phyloP scores from a whole-genome alignment of 2,113 vertebrate genomes.

The Sylvilagus bachmani region DNA sequence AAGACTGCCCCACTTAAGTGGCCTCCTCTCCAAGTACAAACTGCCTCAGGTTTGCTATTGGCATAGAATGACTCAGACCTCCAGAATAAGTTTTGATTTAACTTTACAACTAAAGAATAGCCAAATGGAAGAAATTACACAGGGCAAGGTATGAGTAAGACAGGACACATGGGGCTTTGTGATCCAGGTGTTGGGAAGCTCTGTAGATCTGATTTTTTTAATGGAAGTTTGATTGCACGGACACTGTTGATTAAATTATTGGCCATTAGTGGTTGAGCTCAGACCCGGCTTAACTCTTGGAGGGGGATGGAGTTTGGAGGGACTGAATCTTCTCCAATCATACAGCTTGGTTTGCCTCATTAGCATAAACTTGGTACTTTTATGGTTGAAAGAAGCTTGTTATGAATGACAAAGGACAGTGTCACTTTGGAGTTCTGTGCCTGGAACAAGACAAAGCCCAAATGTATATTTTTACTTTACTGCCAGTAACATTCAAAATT shows the following conservation, averaged over 20 bases:
- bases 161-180: neutral
- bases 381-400: neutral
- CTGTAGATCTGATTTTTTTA: neutral
- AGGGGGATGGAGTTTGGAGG: neutral
- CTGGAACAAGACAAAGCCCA: neutral
- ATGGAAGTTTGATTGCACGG: neutral
- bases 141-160: neutral
- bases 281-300: neutral
- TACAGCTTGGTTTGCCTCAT: neutral
- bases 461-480: neutral
- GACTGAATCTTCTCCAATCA: neutral
- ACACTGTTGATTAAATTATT: neutral
- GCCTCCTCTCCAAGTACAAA: neutral
- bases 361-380: neutral
- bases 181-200: neutral
- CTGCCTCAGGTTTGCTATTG: slow-evolving; percentile 17
- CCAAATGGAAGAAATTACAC: neutral
- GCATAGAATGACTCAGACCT: neutral
- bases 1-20: neutral
- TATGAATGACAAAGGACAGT: neutral
- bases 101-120: neutral
- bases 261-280: neutral
- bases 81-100: neutral
- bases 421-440: neutral
- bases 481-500: slow-evolving; percentile 18